A percentile compares a stretch with the other conserved stretches of the same genome.
These are phyloP conservation scores for Rallus limicola DNA, from an alignment of 2,113 vertebrate species.

Conservation along the genomic window DNA sequence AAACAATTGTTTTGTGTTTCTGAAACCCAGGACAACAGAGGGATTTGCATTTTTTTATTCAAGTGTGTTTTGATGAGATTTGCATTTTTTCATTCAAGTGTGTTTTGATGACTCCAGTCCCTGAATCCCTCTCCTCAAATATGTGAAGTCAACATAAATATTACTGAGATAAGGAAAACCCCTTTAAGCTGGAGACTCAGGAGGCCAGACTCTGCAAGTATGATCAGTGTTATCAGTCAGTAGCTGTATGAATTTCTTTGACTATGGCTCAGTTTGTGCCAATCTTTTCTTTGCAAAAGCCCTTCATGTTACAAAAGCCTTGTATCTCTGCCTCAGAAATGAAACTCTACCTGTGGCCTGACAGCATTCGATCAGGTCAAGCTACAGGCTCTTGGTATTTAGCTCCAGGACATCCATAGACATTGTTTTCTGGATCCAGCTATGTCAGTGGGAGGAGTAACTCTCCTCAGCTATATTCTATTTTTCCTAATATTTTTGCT, in stretches of 20 bases:
- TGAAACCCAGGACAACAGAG: not conserved
- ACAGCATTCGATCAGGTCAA: not conserved
- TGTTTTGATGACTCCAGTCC: not conserved
- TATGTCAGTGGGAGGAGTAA: not conserved
- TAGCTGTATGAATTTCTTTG: not conserved
- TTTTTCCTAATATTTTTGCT: not conserved
- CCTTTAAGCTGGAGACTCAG: not conserved
- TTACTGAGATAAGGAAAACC: not conserved
- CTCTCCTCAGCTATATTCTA: not conserved
- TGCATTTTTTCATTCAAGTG: not conserved
- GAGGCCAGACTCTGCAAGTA: not conserved
- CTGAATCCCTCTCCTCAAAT: not conserved
- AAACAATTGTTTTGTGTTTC: not conserved
- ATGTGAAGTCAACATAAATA: not conserved
- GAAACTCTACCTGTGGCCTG: not conserved
- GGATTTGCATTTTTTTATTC: constrained; percentile 8
- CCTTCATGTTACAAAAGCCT: not conserved
- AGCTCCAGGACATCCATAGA: not conserved
- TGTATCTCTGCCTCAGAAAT: not conserved
- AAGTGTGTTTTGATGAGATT: not conserved
- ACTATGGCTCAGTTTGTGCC: not conserved
- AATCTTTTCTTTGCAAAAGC: not conserved
- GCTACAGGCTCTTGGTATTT: not conserved
- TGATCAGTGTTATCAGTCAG: not conserved
- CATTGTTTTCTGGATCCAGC: not conserved